Evolutionary conservation across 2,113 vertebrate species (phyloP).

Genomic region (Zapornia atra): DNA sequence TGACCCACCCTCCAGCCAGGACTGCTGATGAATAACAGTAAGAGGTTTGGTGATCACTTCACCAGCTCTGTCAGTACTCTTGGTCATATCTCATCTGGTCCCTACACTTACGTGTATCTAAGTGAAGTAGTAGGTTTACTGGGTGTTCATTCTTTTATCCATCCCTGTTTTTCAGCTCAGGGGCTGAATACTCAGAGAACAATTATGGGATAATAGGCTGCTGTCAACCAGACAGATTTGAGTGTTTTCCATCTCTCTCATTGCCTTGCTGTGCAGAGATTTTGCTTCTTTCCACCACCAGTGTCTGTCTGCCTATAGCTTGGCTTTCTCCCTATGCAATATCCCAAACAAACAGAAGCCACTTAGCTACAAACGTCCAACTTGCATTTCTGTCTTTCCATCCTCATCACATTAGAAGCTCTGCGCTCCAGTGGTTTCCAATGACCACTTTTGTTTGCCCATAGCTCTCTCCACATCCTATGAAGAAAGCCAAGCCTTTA

Average conservation of each 20-base stretch:
- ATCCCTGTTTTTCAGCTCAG: too few species aligned
- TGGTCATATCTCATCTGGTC: too few species aligned
- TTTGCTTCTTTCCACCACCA: not conserved
- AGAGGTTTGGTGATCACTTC: too few species aligned
- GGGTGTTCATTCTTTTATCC: too few species aligned
- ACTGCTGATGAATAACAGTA: too few species aligned
- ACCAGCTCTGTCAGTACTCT: too few species aligned
- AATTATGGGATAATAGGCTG: not conserved
- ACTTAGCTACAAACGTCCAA: not conserved
- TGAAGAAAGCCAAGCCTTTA: not conserved
- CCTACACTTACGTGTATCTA: too few species aligned
- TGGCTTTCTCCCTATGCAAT: fast-evolving
- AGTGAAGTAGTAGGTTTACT: too few species aligned
- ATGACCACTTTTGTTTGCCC: not conserved
- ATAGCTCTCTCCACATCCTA: not conserved
- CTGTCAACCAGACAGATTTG: not conserved
- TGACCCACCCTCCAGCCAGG: too few species aligned
- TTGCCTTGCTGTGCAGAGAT: not conserved
- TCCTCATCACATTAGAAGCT: not conserved
- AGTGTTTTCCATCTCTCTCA: not conserved
- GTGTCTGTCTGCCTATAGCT: not conserved
- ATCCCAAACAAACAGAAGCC: not conserved
- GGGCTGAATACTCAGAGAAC: too few species aligned
- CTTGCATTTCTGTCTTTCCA: not conserved
- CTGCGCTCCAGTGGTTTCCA: not conserved